Percentiles rank a stretch among this genome's conserved stretches.
phyloP scores from a whole-genome alignment of 2,113 vertebrate genomes.

The Nibea coibor region DNA sequence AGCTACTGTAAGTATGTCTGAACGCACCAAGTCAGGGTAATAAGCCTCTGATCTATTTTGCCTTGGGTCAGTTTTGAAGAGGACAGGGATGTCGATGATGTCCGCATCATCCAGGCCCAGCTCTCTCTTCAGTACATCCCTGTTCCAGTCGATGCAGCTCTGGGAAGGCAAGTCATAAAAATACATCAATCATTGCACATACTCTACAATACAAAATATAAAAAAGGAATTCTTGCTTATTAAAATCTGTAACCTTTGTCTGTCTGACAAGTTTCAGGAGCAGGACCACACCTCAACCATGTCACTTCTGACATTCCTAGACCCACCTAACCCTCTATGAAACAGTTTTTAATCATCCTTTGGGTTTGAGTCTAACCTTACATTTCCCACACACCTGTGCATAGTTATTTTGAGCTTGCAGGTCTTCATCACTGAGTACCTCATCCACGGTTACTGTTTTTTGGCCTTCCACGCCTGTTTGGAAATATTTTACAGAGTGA shows the following conservation, averaged over 20 bases:
- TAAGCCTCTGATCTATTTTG: slow-evolving; percentile 83
- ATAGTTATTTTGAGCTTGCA: slow-evolving; percentile 83
- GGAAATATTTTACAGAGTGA: neutral
- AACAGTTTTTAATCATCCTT: too few relatives aligned
- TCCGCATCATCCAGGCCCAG: slow-evolving; percentile 89
- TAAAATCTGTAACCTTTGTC: too few relatives aligned
- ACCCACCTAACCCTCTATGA: too few relatives aligned
- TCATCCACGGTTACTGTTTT: slow-evolving; percentile 73
- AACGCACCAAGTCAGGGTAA: slow-evolving; percentile 93
- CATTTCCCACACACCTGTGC: slow-evolving; percentile 83
- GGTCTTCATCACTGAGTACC: slow-evolving; percentile 76
- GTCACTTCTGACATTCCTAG: too few relatives aligned
- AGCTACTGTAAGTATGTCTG: too few relatives aligned
- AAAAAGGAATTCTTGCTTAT: too few relatives aligned
- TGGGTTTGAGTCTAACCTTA: neutral
- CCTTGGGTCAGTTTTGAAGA: slow-evolving; percentile 81
- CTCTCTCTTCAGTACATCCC: slow-evolving; percentile 93
- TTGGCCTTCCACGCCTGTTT: slow-evolving; percentile 60
- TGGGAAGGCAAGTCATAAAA: slow-evolving; percentile 48
- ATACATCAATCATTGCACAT: neutral
- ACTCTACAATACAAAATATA: neutral
- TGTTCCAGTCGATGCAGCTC: slow-evolving; percentile 97
- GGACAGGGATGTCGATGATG: slow-evolving; percentile 92
- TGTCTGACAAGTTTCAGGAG: too few relatives aligned
- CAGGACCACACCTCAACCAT: too few relatives aligned